Conservation (phyloP, 2,113 vertebrate genomes). For the Callopanchax toddi region DNA sequence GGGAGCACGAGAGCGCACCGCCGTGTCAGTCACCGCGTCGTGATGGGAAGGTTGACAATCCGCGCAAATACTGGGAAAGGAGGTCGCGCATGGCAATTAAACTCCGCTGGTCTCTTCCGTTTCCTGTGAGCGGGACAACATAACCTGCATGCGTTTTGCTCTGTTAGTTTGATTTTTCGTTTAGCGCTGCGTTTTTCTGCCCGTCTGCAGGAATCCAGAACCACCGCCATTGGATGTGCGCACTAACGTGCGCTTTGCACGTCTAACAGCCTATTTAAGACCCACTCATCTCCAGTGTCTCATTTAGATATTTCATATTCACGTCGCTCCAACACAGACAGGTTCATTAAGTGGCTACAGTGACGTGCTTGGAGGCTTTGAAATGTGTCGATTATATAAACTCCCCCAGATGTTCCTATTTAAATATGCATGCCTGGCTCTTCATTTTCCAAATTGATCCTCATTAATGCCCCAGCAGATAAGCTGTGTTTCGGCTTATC, state of each 20-base stretch:
- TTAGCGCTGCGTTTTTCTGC: conserved; percentile 6
- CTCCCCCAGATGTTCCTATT: conserved; percentile 50
- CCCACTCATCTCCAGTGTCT: conserved; percentile 29
- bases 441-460: conserved; percentile 66
- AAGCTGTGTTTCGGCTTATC: conserved; percentile 60
- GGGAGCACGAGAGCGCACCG: conserved; percentile 16
- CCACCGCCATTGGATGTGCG: not conserved
- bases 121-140: not conserved
- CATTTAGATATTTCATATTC: not conserved
- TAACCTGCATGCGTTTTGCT: not conserved
- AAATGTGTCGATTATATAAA: conserved; percentile 52
- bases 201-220: conserved; percentile 31
- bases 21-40: conserved; percentile 53
- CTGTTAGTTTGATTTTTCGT: not conserved
- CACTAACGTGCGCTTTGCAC: conserved; percentile 35
- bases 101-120: not conserved
- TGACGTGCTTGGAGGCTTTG: conserved; percentile 26
- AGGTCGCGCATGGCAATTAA: conserved; percentile 18
- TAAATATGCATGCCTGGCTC: conserved; percentile 52
- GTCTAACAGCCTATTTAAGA: conserved; percentile 33
- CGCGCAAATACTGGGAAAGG: conserved; percentile 36
- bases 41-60: conserved; percentile 42
- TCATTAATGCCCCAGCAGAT: conserved; percentile 64
- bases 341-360: conserved; percentile 39
- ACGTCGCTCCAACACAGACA: conserved; percentile 35